Conservation (phyloP, 2,888 invertebrate species). For the Eupeodes latifasciatus region DNA sequence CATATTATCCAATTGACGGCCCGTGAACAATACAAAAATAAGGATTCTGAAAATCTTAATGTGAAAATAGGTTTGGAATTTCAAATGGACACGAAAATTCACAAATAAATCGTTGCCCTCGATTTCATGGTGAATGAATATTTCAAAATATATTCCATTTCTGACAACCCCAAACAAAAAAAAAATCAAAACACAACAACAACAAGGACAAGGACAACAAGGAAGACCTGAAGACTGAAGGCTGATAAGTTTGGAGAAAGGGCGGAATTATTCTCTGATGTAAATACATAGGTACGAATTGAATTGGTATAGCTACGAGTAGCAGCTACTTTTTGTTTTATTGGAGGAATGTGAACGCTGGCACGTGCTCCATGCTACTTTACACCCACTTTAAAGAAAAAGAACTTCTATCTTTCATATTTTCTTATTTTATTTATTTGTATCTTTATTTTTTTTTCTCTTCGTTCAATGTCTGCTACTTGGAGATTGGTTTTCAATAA, state of each 20-base stretch:
- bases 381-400: conserved; percentile 61
- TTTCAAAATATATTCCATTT: conserved; percentile 31
- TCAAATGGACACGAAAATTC: conserved; percentile 56
- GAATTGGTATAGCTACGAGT: neutral
- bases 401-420: neutral
- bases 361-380: conserved; percentile 67
- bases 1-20: conserved; percentile 48
- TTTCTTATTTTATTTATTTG: neutral
- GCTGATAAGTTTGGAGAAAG: neutral
- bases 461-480: neutral
- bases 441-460: neutral
- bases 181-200: neutral
- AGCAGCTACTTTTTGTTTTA: neutral
- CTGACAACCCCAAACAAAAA: neutral
- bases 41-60: conserved; percentile 42
- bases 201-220: neutral
- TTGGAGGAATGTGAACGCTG: conserved; percentile 38
- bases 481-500: conserved; percentile 50
- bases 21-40: conserved; percentile 24
- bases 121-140: conserved; percentile 42
- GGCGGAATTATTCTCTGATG: conserved; percentile 2
- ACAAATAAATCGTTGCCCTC: conserved; percentile 63
- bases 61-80: conserved; percentile 47
- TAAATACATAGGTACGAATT: conserved; percentile 13
- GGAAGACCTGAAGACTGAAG: neutral